These are phyloP conservation scores for Epistrophe eligans DNA, from an alignment of 2,888 invertebrate genomes.

Conservation along the genomic window DNA sequence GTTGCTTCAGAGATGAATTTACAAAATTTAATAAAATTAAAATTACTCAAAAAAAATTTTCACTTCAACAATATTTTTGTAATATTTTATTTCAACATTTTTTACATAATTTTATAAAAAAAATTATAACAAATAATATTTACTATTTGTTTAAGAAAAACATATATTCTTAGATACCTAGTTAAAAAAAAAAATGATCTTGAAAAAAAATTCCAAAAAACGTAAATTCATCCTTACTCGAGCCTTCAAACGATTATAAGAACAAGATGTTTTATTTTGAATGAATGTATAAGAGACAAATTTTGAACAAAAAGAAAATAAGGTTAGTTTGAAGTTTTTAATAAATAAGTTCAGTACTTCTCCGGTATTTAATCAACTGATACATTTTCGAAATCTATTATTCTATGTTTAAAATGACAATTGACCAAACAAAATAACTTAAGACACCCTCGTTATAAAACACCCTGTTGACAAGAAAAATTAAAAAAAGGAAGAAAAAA, in stretches of 20 bases:
- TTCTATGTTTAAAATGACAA: neutral
- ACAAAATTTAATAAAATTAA: neutral
- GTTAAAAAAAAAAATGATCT: neutral
- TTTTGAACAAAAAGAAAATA: neutral
- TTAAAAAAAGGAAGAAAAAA: slow-evolving; percentile 35
- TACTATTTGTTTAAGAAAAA: neutral
- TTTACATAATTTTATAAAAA: neutral
- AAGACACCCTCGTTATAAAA: neutral
- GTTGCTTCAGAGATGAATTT: neutral
- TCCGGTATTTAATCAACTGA: neutral
- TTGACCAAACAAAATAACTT: neutral
- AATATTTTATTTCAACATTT: neutral
- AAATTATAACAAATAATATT: neutral
- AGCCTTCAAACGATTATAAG: neutral
- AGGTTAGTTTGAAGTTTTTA: neutral
- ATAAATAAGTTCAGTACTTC: neutral
- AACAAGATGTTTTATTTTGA: neutral
- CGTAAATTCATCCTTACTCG: slow-evolving; percentile 10
- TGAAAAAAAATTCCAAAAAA: slow-evolving; percentile 9
- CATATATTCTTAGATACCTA: neutral
- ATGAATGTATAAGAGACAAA: neutral
- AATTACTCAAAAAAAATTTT: no score
- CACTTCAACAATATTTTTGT: no score
- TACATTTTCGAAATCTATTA: neutral
- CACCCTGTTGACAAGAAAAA: slow-evolving; percentile 25